Evolutionary conservation across 2,888 invertebrate genomes (phyloP), one percentile per base, ranked within the genome.

Genomic region (Stenodera caucasica): DNA sequence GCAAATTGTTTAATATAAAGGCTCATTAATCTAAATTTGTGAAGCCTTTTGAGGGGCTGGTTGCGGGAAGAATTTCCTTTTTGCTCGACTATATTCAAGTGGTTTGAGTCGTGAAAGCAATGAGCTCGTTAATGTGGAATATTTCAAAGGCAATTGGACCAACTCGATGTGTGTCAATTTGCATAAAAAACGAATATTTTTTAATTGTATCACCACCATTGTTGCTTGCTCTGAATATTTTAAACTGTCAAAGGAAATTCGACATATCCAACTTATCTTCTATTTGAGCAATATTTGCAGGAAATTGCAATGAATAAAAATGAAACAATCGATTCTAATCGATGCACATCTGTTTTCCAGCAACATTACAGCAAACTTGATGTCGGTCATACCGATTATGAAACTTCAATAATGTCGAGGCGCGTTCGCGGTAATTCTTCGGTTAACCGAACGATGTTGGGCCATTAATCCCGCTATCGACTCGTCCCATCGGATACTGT

Each of bases 101-200:
- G 66, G 52, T 55, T 63, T 54, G 53, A 60, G 40, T 58, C 65
- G 18, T 40, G 18, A 40, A 40, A 40, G 65, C 64, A 61, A 61
- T 65, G 62, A 67, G 65, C 62, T 64, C 65, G 66, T 67, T 70
- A 70, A 70, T 70, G 67, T 57, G 40, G 64, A 60, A 66, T 65
- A 67, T 70, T 70, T 70, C 67, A 67, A 67, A 69, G 67, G 66
- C 62, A 63, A 63, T 63, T 57, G 68, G 64, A 67, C 67, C 65
- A 58, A 57, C 65, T 59, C 61, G 57, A 64, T 66, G 70, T 58
- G 58, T 60, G 62, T 63, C 69, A 61, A 69, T 73, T 72, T 73
- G 67, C 73, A 73, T 73, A 72, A 72, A 73, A 73, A 72, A 65
- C 68, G 64, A 67, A 72, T 73, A 73, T 71, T 69, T 73, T 73